Conservation (phyloP, 2,888 invertebrate species). For the Holacanthella duospinosa region DNA sequence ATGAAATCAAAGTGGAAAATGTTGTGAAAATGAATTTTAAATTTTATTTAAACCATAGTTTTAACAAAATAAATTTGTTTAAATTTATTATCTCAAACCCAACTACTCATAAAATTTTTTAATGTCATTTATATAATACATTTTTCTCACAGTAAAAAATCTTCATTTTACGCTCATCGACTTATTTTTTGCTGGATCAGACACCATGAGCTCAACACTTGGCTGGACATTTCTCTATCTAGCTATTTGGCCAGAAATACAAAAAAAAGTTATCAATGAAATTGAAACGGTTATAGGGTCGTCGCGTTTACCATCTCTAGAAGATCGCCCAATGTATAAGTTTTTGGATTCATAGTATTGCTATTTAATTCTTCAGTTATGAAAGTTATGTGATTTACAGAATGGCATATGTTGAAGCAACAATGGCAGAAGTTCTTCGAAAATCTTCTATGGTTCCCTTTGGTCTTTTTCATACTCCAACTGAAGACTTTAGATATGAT, state of each 20-base stretch:
- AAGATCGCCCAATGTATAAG: slow-evolving; percentile 7
- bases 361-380: neutral
- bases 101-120: no score
- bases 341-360: neutral
- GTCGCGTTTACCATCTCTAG: slow-evolving; percentile 6
- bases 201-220: slow-evolving; percentile 17
- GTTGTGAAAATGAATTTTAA: no score
- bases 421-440: slow-evolving; percentile 28
- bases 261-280: slow-evolving; percentile 17
- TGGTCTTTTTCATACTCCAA: slow-evolving; percentile 29
- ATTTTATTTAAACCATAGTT: no score
- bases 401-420: slow-evolving; percentile 28
- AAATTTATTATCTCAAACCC: no score
- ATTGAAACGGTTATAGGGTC: slow-evolving; percentile 13
- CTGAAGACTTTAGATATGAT: slow-evolving; percentile 25
- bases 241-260: slow-evolving; percentile 16
- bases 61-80: no score
- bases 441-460: slow-evolving; percentile 30
- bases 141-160: slow-evolving; percentile 19
- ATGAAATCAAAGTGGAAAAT: no score
- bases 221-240: slow-evolving; percentile 18
- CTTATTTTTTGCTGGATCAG: slow-evolving; percentile 19
- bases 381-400: neutral
- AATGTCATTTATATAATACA: no score
- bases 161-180: slow-evolving; percentile 18